A percentile compares a stretch with the other conserved stretches of the same genome.
These are phyloP conservation scores for Smutsia gigantea DNA, from an alignment of 2,797 vertebrate genomes.

Conservation along the genomic window DNA sequence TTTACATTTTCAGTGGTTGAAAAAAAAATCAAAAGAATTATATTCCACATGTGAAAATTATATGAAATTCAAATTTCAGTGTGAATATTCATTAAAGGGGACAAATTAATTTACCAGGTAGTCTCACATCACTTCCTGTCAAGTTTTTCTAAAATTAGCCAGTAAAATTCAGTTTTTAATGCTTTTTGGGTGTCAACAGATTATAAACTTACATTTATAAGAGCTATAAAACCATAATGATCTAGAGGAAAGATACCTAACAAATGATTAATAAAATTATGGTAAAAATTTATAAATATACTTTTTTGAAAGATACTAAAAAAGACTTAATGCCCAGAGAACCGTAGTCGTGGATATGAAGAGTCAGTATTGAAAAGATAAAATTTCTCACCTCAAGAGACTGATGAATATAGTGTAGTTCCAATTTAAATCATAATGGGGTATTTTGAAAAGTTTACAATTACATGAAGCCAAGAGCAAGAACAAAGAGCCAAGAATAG, in stretches of 20 bases:
- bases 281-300: background rate
- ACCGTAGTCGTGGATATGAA: background rate
- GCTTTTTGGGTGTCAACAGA: background rate
- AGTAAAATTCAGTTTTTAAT: background rate
- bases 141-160: constrained; percentile 12
- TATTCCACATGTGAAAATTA: background rate
- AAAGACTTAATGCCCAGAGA: background rate
- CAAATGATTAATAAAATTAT: background rate
- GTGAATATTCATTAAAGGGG: background rate
- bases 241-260: background rate
- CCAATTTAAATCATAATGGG: background rate
- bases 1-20: background rate
- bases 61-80: constrained; percentile 2
- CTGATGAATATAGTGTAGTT: background rate
- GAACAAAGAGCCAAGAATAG: background rate
- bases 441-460: background rate
- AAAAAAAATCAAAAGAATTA: background rate
- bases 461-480: background rate
- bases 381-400: background rate
- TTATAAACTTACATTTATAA: background rate
- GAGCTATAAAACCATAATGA: background rate
- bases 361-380: background rate
- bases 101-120: background rate
- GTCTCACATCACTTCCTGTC: background rate
- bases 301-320: background rate